phyloP scores from a whole-genome alignment of 2,888 invertebrate species.

The Eurois occulta region DNA sequence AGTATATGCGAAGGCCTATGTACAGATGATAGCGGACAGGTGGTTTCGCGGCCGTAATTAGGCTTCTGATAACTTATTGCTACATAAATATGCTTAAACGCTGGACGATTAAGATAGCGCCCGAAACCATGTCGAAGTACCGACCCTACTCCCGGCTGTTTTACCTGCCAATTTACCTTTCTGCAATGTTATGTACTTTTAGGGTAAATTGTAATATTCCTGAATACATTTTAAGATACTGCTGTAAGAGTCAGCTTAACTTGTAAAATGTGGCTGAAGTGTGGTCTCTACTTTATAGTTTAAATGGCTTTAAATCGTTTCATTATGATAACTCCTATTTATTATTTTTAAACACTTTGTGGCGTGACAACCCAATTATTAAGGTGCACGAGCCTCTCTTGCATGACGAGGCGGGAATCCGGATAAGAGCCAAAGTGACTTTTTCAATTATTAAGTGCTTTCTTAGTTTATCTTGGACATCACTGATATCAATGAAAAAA shows the following conservation, averaged over 20 bases:
- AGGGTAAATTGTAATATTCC: constrained; percentile 75
- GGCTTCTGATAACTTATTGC: constrained; percentile 89
- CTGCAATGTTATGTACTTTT: constrained; percentile 75
- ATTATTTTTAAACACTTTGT: not conserved
- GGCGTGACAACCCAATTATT: not conserved
- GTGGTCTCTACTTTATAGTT: constrained; percentile 27
- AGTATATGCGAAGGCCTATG: constrained; percentile 91
- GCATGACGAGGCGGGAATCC: not conserved
- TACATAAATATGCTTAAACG: constrained; percentile 88
- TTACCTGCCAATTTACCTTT: constrained; percentile 76
- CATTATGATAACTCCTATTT: not conserved
- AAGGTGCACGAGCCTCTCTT: not conserved
- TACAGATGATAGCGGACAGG: constrained; percentile 90
- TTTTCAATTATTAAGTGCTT: not conserved
- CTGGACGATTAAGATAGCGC: constrained; percentile 87
- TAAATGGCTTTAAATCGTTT: not conserved
- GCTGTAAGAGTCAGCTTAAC: constrained; percentile 52
- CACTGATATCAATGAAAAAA: not conserved
- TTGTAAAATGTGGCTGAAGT: constrained; percentile 49
- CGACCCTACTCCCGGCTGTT: constrained; percentile 75
- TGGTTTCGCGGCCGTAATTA: constrained; percentile 90
- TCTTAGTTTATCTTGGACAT: not conserved
- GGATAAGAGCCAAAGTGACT: not conserved
- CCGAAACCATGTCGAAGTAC: constrained; percentile 76
- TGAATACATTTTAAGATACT: constrained; percentile 68